Percentiles rank a stretch among this genome's conserved stretches.
Conservation (phyloP, 2,797 vertebrate genomes). For the Falco novaeseelandiae region DNA sequence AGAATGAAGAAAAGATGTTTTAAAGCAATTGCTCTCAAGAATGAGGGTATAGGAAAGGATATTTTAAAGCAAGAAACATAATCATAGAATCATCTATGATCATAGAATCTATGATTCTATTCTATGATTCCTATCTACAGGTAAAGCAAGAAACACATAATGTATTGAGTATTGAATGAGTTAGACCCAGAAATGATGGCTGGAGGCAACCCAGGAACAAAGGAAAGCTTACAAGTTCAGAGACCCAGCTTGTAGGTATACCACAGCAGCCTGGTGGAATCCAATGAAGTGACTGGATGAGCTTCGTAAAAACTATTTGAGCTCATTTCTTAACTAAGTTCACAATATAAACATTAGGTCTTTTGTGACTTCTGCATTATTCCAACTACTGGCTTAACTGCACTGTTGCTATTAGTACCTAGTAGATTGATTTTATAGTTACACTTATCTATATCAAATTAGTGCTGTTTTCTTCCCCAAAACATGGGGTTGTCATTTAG, state of each 20-base stretch:
- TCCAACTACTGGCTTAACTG: background rate
- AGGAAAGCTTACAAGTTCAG: background rate
- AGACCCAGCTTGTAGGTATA: background rate
- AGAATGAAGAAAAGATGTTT: background rate
- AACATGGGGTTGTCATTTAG: slow-evolving; percentile 43
- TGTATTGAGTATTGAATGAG: background rate
- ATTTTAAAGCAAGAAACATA: background rate
- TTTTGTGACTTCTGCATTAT: background rate
- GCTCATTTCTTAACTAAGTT: background rate
- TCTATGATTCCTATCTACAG: background rate
- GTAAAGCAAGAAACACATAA: background rate
- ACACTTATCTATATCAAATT: slow-evolving; percentile 26
- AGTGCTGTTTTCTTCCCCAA: slow-evolving; percentile 10
- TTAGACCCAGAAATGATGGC: background rate
- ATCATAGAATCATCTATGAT: too few relatives aligned
- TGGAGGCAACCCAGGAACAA: background rate
- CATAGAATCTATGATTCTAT: too few relatives aligned
- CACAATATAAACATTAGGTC: background rate
- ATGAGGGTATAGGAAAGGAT: background rate
- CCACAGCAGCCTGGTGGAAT: background rate
- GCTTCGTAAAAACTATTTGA: background rate
- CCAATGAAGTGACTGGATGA: background rate
- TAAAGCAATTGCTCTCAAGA: background rate
- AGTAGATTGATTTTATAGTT: slow-evolving; percentile 7
- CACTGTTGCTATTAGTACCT: background rate